phyloP scores from a whole-genome alignment of 2,797 vertebrate genomes.

The Thalassophryne amazonica region DNA sequence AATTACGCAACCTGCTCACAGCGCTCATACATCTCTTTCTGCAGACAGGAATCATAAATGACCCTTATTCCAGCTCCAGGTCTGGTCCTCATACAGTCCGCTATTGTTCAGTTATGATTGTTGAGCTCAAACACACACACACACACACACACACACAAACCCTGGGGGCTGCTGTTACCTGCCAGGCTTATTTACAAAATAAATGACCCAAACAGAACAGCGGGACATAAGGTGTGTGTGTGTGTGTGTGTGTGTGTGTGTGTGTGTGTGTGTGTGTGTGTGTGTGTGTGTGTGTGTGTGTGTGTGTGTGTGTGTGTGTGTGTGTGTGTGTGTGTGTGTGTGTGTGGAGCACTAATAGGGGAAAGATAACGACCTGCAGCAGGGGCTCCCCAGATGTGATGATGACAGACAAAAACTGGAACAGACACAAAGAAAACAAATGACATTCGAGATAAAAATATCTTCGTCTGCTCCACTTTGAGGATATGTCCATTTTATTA shows the following conservation, averaged over 20 bases:
- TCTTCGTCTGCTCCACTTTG: slow-evolving; percentile 19
- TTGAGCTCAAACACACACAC: slow-evolving; percentile 2
- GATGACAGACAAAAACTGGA: slow-evolving; percentile 5
- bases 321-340: background rate
- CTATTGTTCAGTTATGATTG: slow-evolving; percentile 30
- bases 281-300: background rate
- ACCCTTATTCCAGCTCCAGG: slow-evolving; percentile 25
- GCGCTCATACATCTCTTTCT: background rate
- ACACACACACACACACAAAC: background rate
- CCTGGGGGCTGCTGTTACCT: slow-evolving; percentile 38
- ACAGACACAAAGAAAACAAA: slow-evolving; percentile 11
- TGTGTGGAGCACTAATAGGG: background rate
- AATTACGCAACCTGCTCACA: slow-evolving; percentile 53
- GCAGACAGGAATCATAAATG: slow-evolving; percentile 13
- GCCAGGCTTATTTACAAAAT: slow-evolving; percentile 37
- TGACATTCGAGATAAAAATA: slow-evolving; percentile 1
- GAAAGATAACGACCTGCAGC: slow-evolving; percentile 8
- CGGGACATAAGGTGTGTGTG: background rate
- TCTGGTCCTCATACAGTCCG: slow-evolving; percentile 27
- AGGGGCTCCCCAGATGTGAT: slow-evolving; percentile 8
- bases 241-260: slow-evolving; percentile 8
- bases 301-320: slow-evolving; percentile 10
- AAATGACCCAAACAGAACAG: slow-evolving; percentile 35
- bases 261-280: background rate
- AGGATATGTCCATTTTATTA: no score